Conservation (phyloP, 2,113 vertebrate species). For the Cebidichthys violaceus region DNA sequence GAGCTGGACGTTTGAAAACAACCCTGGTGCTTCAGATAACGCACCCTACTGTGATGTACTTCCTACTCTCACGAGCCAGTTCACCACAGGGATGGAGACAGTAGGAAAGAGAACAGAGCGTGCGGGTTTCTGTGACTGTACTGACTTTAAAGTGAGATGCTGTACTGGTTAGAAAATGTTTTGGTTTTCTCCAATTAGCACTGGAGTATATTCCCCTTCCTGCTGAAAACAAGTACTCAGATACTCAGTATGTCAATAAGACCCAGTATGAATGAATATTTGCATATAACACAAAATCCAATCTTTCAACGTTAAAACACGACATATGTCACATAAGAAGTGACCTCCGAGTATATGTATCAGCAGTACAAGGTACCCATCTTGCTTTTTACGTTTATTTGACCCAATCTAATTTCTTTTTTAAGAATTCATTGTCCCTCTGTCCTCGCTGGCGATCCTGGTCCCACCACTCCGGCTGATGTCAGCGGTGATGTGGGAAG, state of each 20-base stretch:
- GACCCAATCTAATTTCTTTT: neutral
- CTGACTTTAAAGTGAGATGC: neutral
- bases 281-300: neutral
- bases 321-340: neutral
- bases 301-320: neutral
- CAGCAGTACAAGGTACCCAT: neutral
- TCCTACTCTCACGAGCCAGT: neutral
- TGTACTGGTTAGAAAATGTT: too few relatives aligned
- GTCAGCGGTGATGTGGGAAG: constrained; percentile 87
- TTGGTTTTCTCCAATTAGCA: neutral
- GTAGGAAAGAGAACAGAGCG: neutral
- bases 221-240: neutral
- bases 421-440: constrained; percentile 78
- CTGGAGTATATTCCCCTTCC: neutral
- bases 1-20: neutral
- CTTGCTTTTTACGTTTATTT: neutral
- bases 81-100: neutral
- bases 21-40: neutral
- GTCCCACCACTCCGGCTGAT: constrained; percentile 84
- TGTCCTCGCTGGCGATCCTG: constrained; percentile 81
- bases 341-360: neutral
- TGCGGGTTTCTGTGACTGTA: neutral
- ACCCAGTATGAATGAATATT: neutral
- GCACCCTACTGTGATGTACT: neutral
- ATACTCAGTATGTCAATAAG: neutral